Evolutionary conservation across 23 tunicate genomes (phyloP), one percentile per base, ranked within the genome.

Genomic region (Trididemnum clinides): DNA sequence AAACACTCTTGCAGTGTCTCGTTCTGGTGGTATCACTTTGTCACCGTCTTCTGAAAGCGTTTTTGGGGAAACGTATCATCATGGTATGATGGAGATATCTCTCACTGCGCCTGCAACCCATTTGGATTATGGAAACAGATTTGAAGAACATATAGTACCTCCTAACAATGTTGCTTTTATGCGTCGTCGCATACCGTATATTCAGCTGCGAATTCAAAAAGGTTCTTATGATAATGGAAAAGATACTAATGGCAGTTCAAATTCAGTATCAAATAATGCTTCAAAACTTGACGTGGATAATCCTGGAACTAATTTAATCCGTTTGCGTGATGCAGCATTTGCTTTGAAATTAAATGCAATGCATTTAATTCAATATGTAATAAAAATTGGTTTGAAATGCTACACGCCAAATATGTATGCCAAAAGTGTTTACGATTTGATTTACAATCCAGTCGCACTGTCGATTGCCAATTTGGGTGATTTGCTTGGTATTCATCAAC

Each of bases 1-100:
- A n/a, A n/a, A n/a, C n/a, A n/a, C n/a, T 15, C 15, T 44, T 44
- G 54, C 15, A 7, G 54, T 15, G 10, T 44, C 15, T 44, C 54
- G 15, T 7, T 15, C 54, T 7, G 54, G 54, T 10, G 54, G 15
- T 44, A 44, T 15, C 54, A 15, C 31, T 3, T 20, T 66, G 12
- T 66, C 75, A 5, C 37, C 75, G 30, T 3, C 37, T 10, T 10
- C 54, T 12, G 12, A 73, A 1, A 73, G 57, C 57, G 54, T 39
- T 3, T 73, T n/a, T 73, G 57, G 54, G 57, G 83, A 78, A 78
- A 78, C 66, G 12, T 51, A 51, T 34, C 66, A 78, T 51, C 85
- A 81, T 25, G 85, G 85, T 10, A 62, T 81, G 64, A 2, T 81
- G 30, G 85, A 81, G 34, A 36, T 81, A 33, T 10, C 34, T 7